These are phyloP conservation scores for Epizoanthus rinbou DNA, from an alignment of 92 coral and sea anemone species.

Conservation along the genomic window DNA sequence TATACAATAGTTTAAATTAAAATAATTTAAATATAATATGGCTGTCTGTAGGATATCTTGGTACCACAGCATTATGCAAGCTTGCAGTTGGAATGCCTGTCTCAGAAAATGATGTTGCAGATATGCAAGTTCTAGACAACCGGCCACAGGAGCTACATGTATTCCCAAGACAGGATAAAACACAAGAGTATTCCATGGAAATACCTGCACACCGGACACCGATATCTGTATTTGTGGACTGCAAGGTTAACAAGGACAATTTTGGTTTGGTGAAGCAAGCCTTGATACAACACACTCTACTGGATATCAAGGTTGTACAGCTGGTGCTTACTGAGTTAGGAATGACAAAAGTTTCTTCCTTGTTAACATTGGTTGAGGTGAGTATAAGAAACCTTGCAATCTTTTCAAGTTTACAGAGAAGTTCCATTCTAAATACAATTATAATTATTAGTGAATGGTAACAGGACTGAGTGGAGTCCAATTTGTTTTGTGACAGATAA, in stretches of 20 bases:
- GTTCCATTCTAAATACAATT: background rate
- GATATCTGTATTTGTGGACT: conserved; percentile 65
- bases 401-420: too few relatives aligned
- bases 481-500: too few relatives aligned
- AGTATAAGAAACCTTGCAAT: background rate
- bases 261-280: conserved; percentile 76
- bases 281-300: conserved; percentile 52
- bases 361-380: conserved; percentile 72
- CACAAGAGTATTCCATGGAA: background rate
- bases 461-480: background rate
- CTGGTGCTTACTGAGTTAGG: conserved; percentile 58
- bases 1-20: too few relatives aligned
- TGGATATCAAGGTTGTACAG: conserved; percentile 72
- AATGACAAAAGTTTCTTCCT: conserved; percentile 31
- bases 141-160: conserved; percentile 17
- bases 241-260: conserved; percentile 63
- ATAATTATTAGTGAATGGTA: background rate
- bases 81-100: conserved; percentile 75
- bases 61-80: conserved; percentile 82
- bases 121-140: conserved; percentile 67
- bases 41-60: conserved; percentile 54
- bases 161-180: background rate
- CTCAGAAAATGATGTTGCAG: conserved; percentile 73
- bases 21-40: too few relatives aligned
- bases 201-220: conserved; percentile 19